These are phyloP conservation scores for Plagodis dolabraria DNA, from an alignment of 2,888 invertebrate species.

Conservation along the genomic window DNA sequence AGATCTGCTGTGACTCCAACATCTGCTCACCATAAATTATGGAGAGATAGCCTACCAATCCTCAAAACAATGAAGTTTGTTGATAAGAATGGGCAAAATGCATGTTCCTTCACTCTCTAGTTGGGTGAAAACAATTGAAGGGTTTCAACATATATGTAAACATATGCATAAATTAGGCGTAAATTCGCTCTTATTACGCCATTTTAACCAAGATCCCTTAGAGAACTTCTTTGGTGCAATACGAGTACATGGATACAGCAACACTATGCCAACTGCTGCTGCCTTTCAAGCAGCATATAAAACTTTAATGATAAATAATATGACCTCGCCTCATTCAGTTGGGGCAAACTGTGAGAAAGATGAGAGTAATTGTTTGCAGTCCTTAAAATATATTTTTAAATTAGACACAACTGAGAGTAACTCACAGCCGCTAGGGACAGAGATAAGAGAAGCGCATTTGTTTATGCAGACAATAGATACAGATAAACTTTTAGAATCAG, in stretches of 20 bases:
- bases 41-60: not conserved
- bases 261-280: not conserved
- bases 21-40: not conserved
- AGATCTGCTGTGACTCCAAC: not conserved
- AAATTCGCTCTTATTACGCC: not conserved
- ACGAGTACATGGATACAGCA: not conserved
- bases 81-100: not conserved
- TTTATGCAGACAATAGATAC: not conserved
- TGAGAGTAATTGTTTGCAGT: not conserved
- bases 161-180: not conserved
- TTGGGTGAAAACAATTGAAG: not conserved
- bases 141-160: not conserved
- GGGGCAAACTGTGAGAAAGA: not conserved
- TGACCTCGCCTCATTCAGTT: not conserved
- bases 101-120: not conserved
- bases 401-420: not conserved
- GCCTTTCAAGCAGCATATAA: not conserved
- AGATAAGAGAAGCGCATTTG: not conserved
- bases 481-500: not conserved
- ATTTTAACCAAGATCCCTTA: not conserved
- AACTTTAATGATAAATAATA: not conserved
- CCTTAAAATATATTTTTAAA: not conserved
- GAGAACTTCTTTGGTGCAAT: not conserved
- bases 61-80: not conserved
- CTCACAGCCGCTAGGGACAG: not conserved